These are phyloP conservation scores for Mobula hypostoma DNA, from an alignment of 2,113 vertebrate species.

Conservation along the genomic window DNA sequence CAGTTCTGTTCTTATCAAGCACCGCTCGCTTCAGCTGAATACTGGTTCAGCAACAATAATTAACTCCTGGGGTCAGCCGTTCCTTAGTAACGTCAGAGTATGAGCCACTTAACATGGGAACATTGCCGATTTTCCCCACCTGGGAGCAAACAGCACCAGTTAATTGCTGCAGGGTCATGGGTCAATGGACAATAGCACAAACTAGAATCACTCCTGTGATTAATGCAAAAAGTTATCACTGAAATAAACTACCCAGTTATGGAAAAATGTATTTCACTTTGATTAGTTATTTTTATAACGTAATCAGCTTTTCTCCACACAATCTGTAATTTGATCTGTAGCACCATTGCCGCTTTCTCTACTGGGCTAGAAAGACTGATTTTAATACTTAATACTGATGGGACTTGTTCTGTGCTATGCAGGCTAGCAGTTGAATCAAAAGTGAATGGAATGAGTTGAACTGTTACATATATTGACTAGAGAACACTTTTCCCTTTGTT, in stretches of 20 bases:
- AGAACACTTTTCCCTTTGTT: background rate
- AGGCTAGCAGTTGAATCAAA: background rate
- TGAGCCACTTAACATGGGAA: background rate
- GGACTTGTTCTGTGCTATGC: background rate
- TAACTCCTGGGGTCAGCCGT: background rate
- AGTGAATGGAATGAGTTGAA: background rate
- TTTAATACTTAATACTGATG: background rate
- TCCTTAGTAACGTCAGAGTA: background rate
- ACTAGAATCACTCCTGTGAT: background rate
- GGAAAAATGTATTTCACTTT: background rate
- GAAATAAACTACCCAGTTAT: background rate
- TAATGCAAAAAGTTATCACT: background rate
- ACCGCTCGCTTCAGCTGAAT: background rate
- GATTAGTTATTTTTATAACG: background rate
- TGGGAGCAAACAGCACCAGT: background rate
- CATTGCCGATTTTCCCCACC: background rate
- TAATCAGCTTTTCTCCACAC: background rate
- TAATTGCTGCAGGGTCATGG: background rate
- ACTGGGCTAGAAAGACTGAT: background rate
- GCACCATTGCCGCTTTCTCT: background rate
- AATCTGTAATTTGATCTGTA: background rate
- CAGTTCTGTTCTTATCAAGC: background rate
- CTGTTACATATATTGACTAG: background rate
- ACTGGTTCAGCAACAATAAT: background rate
- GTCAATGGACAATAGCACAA: background rate